Percentiles rank a stretch among this genome's conserved stretches.
These are phyloP conservation scores for Dromius quadrimaculatus DNA, from an alignment of 2,888 invertebrate species.

Conservation along the genomic window DNA sequence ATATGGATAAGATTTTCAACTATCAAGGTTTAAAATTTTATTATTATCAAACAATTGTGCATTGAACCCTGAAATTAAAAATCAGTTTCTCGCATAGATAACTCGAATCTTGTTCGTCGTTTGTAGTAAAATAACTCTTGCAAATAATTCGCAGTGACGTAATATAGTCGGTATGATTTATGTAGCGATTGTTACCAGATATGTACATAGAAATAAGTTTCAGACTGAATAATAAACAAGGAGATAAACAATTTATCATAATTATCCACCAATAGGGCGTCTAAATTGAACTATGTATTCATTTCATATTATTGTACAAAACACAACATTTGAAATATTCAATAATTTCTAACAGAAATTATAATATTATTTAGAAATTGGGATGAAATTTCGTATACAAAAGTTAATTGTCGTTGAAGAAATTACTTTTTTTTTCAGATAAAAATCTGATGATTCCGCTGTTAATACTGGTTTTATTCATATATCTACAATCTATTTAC, in stretches of 20 bases:
- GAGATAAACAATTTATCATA: conserved; percentile 23
- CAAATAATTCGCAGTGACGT: conserved; percentile 22
- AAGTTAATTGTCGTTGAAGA: too few relatives aligned
- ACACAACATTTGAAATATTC: conserved; percentile 7
- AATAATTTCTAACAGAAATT: background rate
- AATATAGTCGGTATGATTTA: conserved; percentile 28
- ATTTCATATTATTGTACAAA: conserved; percentile 13
- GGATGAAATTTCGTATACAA: background rate
- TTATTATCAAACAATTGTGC: background rate
- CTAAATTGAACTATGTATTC: background rate
- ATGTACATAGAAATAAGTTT: conserved; percentile 21
- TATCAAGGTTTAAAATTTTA: too few relatives aligned
- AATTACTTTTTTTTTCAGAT: too few relatives aligned
- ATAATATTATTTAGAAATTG: background rate
- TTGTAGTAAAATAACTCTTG: conserved; percentile 1
- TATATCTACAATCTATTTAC: conserved; percentile 31
- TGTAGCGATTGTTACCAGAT: conserved; percentile 25
- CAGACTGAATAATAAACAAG: conserved; percentile 2
- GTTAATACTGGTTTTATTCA: background rate
- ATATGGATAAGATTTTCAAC: too few relatives aligned
- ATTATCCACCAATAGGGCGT: conserved; percentile 10
- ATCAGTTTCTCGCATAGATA: background rate
- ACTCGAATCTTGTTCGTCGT: background rate
- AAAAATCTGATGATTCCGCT: too few relatives aligned
- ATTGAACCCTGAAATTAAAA: background rate